A percentile compares a stretch with the other conserved stretches of the same genome.
These are phyloP conservation scores for Ceyx margarethae DNA, from an alignment of 2,113 vertebrate genomes.

Conservation along the genomic window DNA sequence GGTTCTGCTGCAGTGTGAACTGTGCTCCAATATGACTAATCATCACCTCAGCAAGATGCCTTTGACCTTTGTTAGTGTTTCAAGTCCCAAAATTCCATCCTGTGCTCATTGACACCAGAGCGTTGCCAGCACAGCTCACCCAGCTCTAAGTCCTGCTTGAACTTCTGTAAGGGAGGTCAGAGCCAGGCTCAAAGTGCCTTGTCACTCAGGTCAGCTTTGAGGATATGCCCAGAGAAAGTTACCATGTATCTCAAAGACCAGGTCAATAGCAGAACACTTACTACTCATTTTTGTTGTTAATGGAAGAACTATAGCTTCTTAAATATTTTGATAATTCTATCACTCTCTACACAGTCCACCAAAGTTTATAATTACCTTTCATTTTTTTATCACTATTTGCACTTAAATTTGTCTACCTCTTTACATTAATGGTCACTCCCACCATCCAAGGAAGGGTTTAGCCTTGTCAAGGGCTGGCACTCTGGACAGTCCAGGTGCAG, in stretches of 20 bases:
- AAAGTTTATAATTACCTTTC: background rate
- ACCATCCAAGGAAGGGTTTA: background rate
- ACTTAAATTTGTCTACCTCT: background rate
- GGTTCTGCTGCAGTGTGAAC: background rate
- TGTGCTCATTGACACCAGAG: background rate
- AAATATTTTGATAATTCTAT: background rate
- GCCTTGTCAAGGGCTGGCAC: background rate
- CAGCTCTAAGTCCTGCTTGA: background rate
- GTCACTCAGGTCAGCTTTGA: background rate
- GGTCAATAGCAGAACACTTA: background rate
- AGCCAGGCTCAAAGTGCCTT: background rate
- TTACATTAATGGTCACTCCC: fast-evolving
- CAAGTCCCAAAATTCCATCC: background rate
- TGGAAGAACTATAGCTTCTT: background rate
- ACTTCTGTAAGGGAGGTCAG: background rate
- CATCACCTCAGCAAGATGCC: background rate
- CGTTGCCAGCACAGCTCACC: background rate
- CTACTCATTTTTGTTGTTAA: background rate
- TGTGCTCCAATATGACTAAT: background rate
- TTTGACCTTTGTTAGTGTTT: background rate
- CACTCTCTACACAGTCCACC: background rate
- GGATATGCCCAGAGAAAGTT: background rate
- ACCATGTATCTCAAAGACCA: background rate
- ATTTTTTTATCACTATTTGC: background rate
- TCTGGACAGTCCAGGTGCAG: background rate